Conservation (phyloP, 2,113 vertebrate species). For the Neofelis nebulosa region DNA sequence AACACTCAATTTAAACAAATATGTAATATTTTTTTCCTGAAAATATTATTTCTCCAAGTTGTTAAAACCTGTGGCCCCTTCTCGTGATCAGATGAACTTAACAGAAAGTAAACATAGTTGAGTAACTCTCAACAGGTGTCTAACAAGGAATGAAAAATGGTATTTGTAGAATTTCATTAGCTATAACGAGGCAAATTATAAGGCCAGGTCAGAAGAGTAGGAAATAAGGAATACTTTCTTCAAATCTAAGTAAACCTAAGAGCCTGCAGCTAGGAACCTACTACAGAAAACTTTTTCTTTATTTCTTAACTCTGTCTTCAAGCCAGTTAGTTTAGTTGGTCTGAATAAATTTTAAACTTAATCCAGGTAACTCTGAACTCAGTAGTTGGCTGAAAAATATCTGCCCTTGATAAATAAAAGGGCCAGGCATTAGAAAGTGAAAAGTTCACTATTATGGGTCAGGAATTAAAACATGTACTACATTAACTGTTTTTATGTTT, state of each 20-base stretch:
- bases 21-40: not conserved
- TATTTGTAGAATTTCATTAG: constrained; percentile 40
- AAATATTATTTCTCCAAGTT: not conserved
- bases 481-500: not conserved
- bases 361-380: not conserved
- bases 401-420: not conserved
- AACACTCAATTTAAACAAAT: not conserved
- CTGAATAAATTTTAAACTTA: not conserved
- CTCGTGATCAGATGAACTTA: not conserved
- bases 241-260: not conserved
- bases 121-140: constrained; percentile 51
- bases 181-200: not conserved
- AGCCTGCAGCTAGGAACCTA: not conserved
- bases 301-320: not conserved
- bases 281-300: not conserved
- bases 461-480: not conserved
- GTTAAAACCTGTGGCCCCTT: not conserved
- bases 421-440: not conserved
- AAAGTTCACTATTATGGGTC: not conserved
- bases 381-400: not conserved
- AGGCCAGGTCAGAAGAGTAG: not conserved
- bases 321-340: not conserved
- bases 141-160: constrained; percentile 52
- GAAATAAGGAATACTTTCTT: not conserved
- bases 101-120: not conserved